Base-by-base conservation (phyloP, 2,797 vertebrate species). In the Eurystomus glaucurus region DNA sequence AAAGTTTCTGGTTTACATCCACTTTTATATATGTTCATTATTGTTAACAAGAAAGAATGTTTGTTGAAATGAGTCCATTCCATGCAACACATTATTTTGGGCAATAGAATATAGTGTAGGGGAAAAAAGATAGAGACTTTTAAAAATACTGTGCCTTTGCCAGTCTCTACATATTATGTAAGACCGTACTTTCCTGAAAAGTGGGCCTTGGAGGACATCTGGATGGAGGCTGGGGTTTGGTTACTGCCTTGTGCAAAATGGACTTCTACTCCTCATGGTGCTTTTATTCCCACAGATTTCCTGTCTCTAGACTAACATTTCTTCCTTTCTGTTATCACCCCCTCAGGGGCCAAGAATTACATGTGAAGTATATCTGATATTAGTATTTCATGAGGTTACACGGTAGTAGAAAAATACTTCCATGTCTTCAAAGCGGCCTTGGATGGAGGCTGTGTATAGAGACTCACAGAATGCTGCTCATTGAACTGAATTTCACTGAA, bases 1-100 rank as follows among this genome's bases (percentile, higher is more conserved):
- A 94, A 46, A 48, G 31, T 58, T 76, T 90, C 77, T 68, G 37
- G n/a, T 85, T 89, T 58, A 64, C 95, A 95, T 90, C 85, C 51
- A 84, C 60, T 93, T 97, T 89, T 82, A 62, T 43, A 43, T 54
- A 76, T 91, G 74, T 4, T n/a, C 65, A 58, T 64, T 91, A 64
- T 31, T 68, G 28, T 33, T 52, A 93, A 35, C 68, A 89, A 85
- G n/a, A 76, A 51, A 82, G 39, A 84, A 60, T 31, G 19, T 78
- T 80, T 64, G 6, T 77, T 65, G 60, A 52, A 94, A 76, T 70
- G 35, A 51, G n/a, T 87, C 39, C 3, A 8, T 68, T 80, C 45
- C 50, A 7, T 75, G 11, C 26, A 72, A 64, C 14, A 14, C 8
- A 20, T 61, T 78, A 50, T 26, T 92, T 83, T 61, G n/a, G 3